Evolutionary conservation across 1,140 invertebrate genomes (phyloP).

Genomic region (Physella acuta): DNA sequence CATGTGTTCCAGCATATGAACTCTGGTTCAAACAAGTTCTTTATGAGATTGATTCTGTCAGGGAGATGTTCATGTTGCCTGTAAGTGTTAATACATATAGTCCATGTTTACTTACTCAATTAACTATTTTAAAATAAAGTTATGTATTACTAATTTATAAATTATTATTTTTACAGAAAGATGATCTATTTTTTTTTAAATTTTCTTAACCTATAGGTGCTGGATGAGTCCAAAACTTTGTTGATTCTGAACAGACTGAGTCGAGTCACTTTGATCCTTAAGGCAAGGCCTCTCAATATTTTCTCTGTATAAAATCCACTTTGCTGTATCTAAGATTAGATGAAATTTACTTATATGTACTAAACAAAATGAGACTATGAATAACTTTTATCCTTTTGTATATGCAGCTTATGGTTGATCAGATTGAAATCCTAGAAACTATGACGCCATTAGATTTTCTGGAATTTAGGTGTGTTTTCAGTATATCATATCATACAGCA

Average conservation of each 20-base stretch:
- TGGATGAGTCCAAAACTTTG: slow-evolving; percentile 90
- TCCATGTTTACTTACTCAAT: slow-evolving; percentile 2
- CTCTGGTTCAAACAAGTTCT: slow-evolving; percentile 99
- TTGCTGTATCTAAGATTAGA: no score
- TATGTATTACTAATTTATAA: no score
- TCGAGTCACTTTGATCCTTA: slow-evolving; percentile 89
- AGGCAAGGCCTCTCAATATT: no score
- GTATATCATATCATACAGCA: no score
- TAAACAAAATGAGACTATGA: no score
- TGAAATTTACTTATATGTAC: no score
- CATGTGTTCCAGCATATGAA: slow-evolving; percentile 82
- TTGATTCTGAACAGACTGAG: slow-evolving; percentile 90
- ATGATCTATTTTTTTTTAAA: no score
- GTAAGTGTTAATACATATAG: slow-evolving; percentile 53
- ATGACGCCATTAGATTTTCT: slow-evolving; percentile 53
- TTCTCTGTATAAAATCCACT: no score
- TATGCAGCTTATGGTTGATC: slow-evolving; percentile 85
- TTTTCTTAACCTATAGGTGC: slow-evolving; percentile 55
- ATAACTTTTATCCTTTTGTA: no score
- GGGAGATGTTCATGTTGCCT: slow-evolving; percentile 75
- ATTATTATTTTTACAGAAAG: no score
- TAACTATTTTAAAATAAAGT: background rate
- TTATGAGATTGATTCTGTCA: slow-evolving; percentile 91
- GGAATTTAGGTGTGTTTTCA: slow-evolving; percentile 45
- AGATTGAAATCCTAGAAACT: slow-evolving; percentile 93